Evolutionary conservation across 2,888 invertebrate species (phyloP), one percentile per base, ranked within the genome.

Genomic region (Netelia virgata): DNA sequence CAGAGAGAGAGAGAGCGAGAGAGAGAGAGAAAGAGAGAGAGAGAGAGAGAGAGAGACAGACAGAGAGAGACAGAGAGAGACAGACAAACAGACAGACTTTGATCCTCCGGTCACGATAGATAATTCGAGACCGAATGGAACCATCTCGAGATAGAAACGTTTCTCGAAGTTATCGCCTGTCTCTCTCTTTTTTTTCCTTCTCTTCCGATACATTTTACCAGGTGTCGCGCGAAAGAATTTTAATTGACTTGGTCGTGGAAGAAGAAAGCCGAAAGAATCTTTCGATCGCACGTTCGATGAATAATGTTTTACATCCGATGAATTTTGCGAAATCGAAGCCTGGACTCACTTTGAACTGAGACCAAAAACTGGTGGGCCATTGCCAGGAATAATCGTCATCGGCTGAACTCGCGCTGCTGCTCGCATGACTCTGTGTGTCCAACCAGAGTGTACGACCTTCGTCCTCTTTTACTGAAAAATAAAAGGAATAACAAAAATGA

Each of bases 361-460:
- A 97, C 95, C 96, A 96, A 93, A 97, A 97, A 83, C 96, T 95
- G n/a, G 97, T 97, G 68, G 97, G 96, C 95, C 96, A 96, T 82
- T 95, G 94, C 94, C 96, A 95, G 90, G 95, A 94, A 88, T 95
- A 95, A 88, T 96, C 96, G 90, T 95, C 95, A 88, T 96, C 96
- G 72, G 96, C 95, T 72, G 96, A 95, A 91, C 96, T 96, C 73
- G 95, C 95, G 70, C 95, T 95, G 55, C 95, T 95, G 64, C 95
- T 95, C 43, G 96, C 96, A 89, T 96, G 96, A 83, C 96, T 96
- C 90, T 96, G 96, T 64, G 96, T 96, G 91, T 96, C 96, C 88
- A 96, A 93, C 95, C 96, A 96, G 82, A 96, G 94, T 63, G 96
- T 95, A 89, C 96, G 95, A 55, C 95, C 96, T 88, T 96, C 96